A percentile compares a stretch with the other conserved stretches of the same genome.
Conservation (phyloP, 1,140 invertebrate genomes). For the Drosophila sp. region DNA sequence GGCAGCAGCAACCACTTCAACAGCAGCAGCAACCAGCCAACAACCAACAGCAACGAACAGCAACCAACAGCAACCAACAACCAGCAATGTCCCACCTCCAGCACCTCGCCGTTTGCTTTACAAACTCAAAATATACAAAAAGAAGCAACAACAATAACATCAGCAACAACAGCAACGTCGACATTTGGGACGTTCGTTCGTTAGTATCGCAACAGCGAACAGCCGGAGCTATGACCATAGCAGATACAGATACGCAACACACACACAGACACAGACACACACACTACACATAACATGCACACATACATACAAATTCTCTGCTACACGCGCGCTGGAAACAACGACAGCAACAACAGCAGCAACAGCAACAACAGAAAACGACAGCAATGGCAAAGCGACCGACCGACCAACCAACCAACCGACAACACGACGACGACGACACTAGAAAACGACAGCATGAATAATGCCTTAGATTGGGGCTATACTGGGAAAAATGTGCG, state of each 20-base stretch:
- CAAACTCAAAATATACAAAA: constrained; percentile 74
- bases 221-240: constrained; percentile 61
- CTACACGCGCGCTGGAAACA: constrained; percentile 78
- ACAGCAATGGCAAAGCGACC: constrained; percentile 35
- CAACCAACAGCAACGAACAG: constrained; percentile 25
- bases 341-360: constrained; percentile 45
- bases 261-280: constrained; percentile 37
- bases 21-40: constrained; percentile 15
- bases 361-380: too few species aligned
- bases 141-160: constrained; percentile 53
- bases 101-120: constrained; percentile 38
- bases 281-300: constrained; percentile 34
- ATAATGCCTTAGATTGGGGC: constrained; percentile 57
- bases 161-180: constrained; percentile 46
- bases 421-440: constrained; percentile 31
- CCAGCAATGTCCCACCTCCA: constrained; percentile 45
- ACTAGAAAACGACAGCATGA: constrained; percentile 61
- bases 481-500: constrained; percentile 44
- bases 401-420: constrained; percentile 30
- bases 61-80: constrained; percentile 39
- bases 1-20: constrained; percentile 55
- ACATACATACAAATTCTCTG: constrained; percentile 54
- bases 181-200: constrained; percentile 78
- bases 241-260: constrained; percentile 68
- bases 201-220: constrained; percentile 71